Base-by-base conservation (phyloP, 2,888 invertebrate genomes). In the Ceramica pisi region DNA sequence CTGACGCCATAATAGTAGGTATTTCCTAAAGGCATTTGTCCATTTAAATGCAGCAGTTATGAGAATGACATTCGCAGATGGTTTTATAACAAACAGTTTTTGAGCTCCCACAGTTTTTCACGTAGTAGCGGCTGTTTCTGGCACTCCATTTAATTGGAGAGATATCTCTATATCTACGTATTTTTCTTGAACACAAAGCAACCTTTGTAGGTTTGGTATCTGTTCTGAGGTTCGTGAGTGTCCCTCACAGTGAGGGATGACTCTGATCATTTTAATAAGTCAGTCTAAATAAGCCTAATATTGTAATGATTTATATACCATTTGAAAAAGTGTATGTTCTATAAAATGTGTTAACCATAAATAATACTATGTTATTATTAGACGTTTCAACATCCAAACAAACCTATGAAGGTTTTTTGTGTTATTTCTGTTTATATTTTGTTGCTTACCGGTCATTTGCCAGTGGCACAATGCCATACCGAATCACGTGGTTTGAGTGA, bases 71-170 rank as follows among this genome's bases (percentile, higher is more conserved):
- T 78, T 85, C 75, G 74, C 82, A 83, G 79, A 84, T 83, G 84
- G 81, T 85, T 88, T 86, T 83, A 78, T 79, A 89, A 85, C 82
- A 87, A 89, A 88, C 87, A 79, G 81, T 87, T 88, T 87, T 85
- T 81, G 78, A 77, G 74, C 71, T 64, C 67, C 64, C 71, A 67
- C 82, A 81, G 79, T 82, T 84, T 80, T 84, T 85, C 83, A 84
- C 80, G 82, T 75, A 80, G 82, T 75, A 80, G 68, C 84, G 86
- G 81, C 84, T 90, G 91, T 85, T 87, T 87, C 84, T 91, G 91
- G 87, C 91, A 91, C 90, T 92, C 87, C 88, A 85, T 89, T 89
- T 91, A 91, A 92, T 92, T 91, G 91, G 89, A 90, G 90, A 87
- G 91, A 84, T 83, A 83, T 78, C 84, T 88, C 85, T 88, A 85